Evolutionary conservation across 2,113 vertebrate species (phyloP).

Genomic region (Laticauda laticaudata): DNA sequence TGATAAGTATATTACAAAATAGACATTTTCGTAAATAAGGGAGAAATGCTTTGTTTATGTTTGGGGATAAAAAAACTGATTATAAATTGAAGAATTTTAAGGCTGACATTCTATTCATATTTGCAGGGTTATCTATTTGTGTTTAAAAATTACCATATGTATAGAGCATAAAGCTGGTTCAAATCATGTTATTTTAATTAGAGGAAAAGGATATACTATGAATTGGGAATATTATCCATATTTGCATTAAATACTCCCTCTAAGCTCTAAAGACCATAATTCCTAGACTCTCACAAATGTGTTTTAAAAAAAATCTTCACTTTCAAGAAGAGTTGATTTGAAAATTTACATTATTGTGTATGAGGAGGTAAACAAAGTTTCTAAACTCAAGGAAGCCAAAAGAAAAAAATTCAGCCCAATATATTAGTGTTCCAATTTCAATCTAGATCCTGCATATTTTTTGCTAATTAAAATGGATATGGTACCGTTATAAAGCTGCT

Average conservation of each 20-base stretch:
- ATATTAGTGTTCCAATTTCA: not conserved
- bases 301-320: not conserved
- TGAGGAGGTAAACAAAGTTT: not conserved
- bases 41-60: not conserved
- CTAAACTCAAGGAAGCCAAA: not conserved
- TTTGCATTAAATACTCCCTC: not conserved
- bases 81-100: not conserved
- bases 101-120: not conserved
- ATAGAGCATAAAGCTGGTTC: not conserved
- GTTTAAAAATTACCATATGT: not conserved
- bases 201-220: not conserved
- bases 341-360: not conserved
- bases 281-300: not conserved
- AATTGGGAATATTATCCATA: not conserved
- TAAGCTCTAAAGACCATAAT: not conserved
- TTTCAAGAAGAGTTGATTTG: not conserved
- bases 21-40: not conserved
- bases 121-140: not conserved
- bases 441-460: not conserved
- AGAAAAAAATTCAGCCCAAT: not conserved
- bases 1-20: not conserved
- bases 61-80: not conserved
- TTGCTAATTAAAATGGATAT: not conserved
- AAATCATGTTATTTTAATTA: not conserved
- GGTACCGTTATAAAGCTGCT: conserved; percentile 65